A percentile compares a stretch with the other conserved stretches of the same genome.
phyloP scores from a whole-genome alignment of 2,113 vertebrate genomes.

The Eurypyga helias region DNA sequence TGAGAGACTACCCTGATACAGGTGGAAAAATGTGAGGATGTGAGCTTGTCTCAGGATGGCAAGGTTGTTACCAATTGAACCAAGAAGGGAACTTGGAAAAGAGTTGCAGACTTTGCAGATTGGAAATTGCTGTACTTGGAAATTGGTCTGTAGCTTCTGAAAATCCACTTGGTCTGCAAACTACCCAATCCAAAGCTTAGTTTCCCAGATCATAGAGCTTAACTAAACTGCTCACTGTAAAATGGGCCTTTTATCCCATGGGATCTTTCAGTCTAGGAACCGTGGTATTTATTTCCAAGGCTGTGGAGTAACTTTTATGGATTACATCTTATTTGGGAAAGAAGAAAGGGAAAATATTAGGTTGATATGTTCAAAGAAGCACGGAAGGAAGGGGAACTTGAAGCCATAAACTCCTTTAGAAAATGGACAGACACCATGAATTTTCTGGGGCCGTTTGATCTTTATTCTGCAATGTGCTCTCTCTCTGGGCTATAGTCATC shows the following conservation, averaged over 20 bases:
- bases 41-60: neutral
- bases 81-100: neutral
- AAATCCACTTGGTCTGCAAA: constrained; percentile 26
- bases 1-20: constrained; percentile 1
- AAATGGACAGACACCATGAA: neutral
- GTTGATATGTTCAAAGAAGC: neutral
- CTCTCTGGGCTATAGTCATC: neutral
- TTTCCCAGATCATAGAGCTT: neutral
- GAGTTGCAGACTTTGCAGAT: neutral
- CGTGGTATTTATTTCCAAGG: constrained; percentile 15
- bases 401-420: neutral
- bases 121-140: neutral
- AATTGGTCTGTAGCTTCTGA: neutral
- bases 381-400: neutral
- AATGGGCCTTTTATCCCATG: neutral
- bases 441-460: neutral
- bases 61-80: neutral
- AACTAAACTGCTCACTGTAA: neutral
- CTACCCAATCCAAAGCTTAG: neutral
- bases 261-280: constrained; percentile 53
- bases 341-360: constrained; percentile 48
- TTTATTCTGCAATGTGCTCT: neutral
- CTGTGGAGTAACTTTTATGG: constrained; percentile 20
- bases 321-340: constrained; percentile 43
- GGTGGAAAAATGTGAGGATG: neutral